These are phyloP conservation scores for Epistrophe eligans DNA, from an alignment of 2,888 invertebrate genomes.

Conservation along the genomic window DNA sequence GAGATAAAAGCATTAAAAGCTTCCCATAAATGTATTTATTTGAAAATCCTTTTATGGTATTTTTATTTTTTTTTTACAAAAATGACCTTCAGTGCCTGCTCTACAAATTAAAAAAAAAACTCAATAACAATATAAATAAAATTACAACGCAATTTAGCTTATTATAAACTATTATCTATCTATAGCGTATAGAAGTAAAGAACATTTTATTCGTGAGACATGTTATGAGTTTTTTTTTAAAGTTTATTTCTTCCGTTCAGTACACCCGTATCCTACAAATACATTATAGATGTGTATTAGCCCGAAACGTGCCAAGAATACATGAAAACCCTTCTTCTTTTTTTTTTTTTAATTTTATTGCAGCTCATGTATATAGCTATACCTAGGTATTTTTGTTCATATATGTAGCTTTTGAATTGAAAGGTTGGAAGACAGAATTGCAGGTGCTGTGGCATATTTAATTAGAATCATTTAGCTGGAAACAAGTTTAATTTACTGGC, in stretches of 20 bases:
- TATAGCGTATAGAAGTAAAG: background rate
- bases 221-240: constrained; percentile 2
- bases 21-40: background rate
- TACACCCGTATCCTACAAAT: background rate
- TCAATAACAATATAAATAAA: constrained; percentile 8
- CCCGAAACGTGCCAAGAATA: constrained; percentile 58
- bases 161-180: background rate
- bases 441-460: constrained; percentile 32
- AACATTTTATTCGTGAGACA: constrained; percentile 5
- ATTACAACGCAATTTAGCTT: constrained; percentile 10
- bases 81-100: background rate
- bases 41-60: background rate
- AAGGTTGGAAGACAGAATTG: background rate
- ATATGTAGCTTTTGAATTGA: background rate
- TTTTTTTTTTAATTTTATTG: background rate
- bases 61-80: background rate
- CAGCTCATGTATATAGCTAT: background rate
- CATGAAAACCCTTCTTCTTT: constrained; percentile 42
- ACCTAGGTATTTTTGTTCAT: too few relatives aligned
- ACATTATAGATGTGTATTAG: constrained; percentile 18
- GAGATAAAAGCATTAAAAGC: background rate
- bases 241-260: background rate
- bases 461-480: constrained; percentile 32
- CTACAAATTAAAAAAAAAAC: background rate
- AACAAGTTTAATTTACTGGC: constrained; percentile 37